A percentile compares a stretch with the other conserved stretches of the same genome.
These are phyloP conservation scores for Mastigias papua DNA, from an alignment of 30 jellyfish, hydroid and myxozoan genomes.

Conservation along the genomic window DNA sequence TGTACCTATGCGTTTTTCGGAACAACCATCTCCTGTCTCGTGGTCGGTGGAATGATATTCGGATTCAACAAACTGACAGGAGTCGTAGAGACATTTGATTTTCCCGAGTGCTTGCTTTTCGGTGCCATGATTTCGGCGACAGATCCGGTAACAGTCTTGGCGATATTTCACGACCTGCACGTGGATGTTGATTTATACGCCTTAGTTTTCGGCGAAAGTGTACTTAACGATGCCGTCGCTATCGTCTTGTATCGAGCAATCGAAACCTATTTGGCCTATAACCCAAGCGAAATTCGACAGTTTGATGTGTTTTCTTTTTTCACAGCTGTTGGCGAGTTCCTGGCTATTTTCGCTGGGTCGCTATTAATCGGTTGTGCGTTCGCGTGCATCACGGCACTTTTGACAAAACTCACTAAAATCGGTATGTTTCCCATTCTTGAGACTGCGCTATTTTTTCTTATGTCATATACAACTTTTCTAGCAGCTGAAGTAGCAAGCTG, in stretches of 20 bases:
- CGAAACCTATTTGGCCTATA: slow-evolving; percentile 96
- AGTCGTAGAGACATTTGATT: slow-evolving; percentile 92
- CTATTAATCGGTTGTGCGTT: slow-evolving; percentile 93
- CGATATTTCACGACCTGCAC: slow-evolving; percentile 97
- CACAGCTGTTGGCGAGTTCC: slow-evolving; percentile 97
- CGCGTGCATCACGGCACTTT: slow-evolving; percentile 97
- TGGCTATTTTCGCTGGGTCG: slow-evolving; percentile 96
- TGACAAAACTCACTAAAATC: slow-evolving; percentile 96
- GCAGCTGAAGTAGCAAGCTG: slow-evolving; percentile 99
- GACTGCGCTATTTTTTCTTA: slow-evolving; percentile 95
- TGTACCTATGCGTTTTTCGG: slow-evolving; percentile 99
- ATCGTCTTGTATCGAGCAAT: slow-evolving; percentile 98
- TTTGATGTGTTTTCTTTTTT: slow-evolving; percentile 94
- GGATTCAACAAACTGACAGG: slow-evolving; percentile 91
- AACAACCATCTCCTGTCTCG: slow-evolving; percentile 93
- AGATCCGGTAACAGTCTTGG: slow-evolving; percentile 99
- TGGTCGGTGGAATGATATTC: slow-evolving; percentile 90
- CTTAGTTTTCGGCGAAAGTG: slow-evolving; percentile 99
- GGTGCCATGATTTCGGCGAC: slow-evolving; percentile 99
- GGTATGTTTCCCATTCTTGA: slow-evolving; percentile 99
- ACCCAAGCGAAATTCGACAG: slow-evolving; percentile 97
- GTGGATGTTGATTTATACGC: slow-evolving; percentile 99
- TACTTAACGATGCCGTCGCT: slow-evolving; percentile 99
- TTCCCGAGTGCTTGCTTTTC: slow-evolving; percentile 96
- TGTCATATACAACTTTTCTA: slow-evolving; percentile 98